phyloP scores from a whole-genome alignment of 2,888 invertebrate species.

The Neocrepidodera transversa region DNA sequence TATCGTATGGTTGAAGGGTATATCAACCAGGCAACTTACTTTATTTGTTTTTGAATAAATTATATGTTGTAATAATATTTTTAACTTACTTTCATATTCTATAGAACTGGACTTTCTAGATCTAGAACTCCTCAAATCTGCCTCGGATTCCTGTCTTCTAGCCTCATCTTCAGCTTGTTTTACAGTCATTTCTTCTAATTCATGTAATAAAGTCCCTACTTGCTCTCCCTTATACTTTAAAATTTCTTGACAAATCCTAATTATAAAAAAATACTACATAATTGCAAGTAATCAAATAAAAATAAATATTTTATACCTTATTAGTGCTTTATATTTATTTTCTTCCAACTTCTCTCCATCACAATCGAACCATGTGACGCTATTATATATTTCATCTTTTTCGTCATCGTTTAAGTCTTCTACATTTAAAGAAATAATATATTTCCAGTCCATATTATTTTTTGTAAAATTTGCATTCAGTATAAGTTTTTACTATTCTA shows the following conservation, averaged over 20 bases:
- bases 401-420: conserved; percentile 66
- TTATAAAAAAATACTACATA: not conserved
- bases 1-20: too few species aligned
- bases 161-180: conserved; percentile 61
- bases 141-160: conserved; percentile 50
- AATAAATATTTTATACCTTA: conserved; percentile 47
- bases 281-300: not conserved
- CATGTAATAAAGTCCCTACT: conserved; percentile 64
- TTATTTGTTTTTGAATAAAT: too few species aligned
- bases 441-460: conserved; percentile 65
- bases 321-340: conserved; percentile 65
- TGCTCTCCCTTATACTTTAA: conserved; percentile 74
- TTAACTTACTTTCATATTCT: conserved; percentile 57
- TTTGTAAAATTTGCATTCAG: not conserved
- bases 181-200: conserved; percentile 63
- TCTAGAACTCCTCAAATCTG: conserved; percentile 53
- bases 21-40: too few species aligned
- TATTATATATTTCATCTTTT: conserved; percentile 70
- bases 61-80: too few species aligned
- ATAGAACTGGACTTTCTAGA: conserved; percentile 52
- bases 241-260: conserved; percentile 69
- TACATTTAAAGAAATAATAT: conserved; percentile 65
- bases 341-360: conserved; percentile 67
- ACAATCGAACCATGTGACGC: conserved; percentile 67
- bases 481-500: not conserved